Evolutionary conservation across 2,113 vertebrate species (phyloP), one percentile per base, ranked within the genome.

Genomic region (Xyrauchen texanus): DNA sequence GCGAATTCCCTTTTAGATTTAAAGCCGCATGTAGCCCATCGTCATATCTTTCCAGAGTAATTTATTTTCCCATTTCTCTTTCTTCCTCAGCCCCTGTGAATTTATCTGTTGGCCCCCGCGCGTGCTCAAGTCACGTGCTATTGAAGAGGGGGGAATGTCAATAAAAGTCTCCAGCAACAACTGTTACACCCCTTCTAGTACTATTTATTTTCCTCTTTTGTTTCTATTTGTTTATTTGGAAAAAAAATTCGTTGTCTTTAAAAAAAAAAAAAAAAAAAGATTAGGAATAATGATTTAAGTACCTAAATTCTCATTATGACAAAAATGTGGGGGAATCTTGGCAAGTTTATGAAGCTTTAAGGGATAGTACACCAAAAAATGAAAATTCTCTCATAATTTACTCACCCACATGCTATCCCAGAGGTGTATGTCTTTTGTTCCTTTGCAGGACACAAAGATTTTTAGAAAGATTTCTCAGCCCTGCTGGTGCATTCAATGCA

Each of bases 1-100:
- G 90, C 89, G 86, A 93, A 94, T 94, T 93, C 93, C 93, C 93
- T 93, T 91, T 93, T 90, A 94, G 92, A 94, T 93, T 94, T 94
- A 94, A 93, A 93, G 91, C 89, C 80, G 92, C 85, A 86, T 93
- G 92, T 92, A 93, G 92, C 91, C 93, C 91, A 94, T 94, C 93
- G 92, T 95, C 94, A 94, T 94, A 94, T 95, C 94, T 94, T 94
- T 94, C 94, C 91, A 94, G 88, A 93, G 93, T 94, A 91, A 95
- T 95, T 95, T 95, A 93, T 94, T 95, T 94, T 93, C 91, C 92
- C 93, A 94, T 95, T 93, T 94, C 91, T 95, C 92, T 93, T 87
- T 86, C 88, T 85, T 83, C 88, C 90, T 89, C 84, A 49, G 76
- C 76, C 87, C 67, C 80, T 90, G 90, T 93, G 91, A 92, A 94